phyloP scores from a whole-genome alignment of 2,888 invertebrate species.

The Petrophora chlorosata region DNA sequence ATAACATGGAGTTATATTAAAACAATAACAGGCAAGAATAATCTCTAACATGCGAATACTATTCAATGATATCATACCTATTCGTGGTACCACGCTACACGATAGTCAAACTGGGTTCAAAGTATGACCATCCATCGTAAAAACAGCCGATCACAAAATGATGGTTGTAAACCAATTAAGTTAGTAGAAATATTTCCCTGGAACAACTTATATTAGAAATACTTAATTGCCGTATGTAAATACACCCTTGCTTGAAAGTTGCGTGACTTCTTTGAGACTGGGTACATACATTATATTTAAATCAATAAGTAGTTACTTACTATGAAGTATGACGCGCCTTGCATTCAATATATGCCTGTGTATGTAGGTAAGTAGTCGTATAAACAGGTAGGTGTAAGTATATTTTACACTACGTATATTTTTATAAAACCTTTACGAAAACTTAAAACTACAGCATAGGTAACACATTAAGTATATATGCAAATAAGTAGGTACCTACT shows the following conservation, averaged over 20 bases:
- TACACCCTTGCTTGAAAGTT: not conserved
- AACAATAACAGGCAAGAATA: not conserved
- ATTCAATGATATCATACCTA: slow-evolving; percentile 19
- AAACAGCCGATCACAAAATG: too few species aligned
- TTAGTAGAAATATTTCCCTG: too few species aligned
- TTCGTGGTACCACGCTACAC: slow-evolving; percentile 22
- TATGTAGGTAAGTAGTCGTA: not conserved
- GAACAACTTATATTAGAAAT: too few species aligned
- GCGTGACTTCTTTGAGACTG: not conserved
- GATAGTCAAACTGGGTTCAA: slow-evolving; percentile 21
- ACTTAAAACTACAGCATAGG: too few species aligned
- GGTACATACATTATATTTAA: not conserved
- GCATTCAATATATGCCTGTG: too few species aligned
- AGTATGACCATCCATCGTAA: slow-evolving; percentile 15
- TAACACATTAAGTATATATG: too few species aligned
- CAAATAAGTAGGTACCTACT: too few species aligned
- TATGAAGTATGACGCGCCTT: slow-evolving; percentile 40
- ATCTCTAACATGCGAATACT: not conserved
- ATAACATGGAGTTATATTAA: too few species aligned
- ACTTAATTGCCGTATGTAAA: not conserved
- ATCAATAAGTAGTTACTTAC: not conserved
- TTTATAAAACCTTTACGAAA: too few species aligned
- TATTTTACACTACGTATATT: too few species aligned
- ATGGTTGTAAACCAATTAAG: too few species aligned
- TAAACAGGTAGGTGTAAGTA: too few species aligned